Evolutionary conservation across 2,113 vertebrate species (phyloP).

Genomic region (Thinocorus orbignyianus): DNA sequence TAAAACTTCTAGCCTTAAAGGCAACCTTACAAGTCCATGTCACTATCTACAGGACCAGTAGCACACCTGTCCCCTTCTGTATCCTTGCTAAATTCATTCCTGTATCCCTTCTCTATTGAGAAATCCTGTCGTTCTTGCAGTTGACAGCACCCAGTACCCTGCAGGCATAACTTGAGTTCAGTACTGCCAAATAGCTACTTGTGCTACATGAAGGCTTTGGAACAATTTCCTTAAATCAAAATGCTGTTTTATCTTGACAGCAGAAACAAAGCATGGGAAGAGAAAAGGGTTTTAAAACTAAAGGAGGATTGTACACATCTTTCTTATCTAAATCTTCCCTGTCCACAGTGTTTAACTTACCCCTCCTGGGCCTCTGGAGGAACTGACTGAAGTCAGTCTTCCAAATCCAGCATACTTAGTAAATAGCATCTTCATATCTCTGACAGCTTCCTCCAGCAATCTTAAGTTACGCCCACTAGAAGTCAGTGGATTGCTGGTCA

Average conservation of each 20-base stretch:
- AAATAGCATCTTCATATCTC: not conserved
- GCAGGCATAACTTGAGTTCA: conserved; percentile 12
- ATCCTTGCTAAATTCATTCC: not conserved
- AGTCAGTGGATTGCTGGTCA: not conserved
- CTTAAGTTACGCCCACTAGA: fast-evolving
- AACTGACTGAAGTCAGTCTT: not conserved
- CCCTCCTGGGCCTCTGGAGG: not conserved
- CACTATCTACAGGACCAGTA: not conserved
- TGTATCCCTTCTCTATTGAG: not conserved
- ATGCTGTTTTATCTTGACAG: conserved; percentile 14
- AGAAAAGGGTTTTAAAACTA: conserved; percentile 25
- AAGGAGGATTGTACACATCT: not conserved
- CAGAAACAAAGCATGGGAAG: not conserved
- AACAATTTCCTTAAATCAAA: not conserved
- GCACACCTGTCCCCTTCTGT: not conserved
- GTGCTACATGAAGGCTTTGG: conserved; percentile 10
- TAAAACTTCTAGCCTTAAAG: not conserved
- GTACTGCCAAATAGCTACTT: not conserved
- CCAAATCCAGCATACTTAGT: not conserved
- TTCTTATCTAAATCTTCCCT: conserved; percentile 21
- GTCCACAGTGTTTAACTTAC: not conserved
- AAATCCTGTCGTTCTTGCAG: not conserved
- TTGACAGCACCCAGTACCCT: not conserved
- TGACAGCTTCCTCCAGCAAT: not conserved
- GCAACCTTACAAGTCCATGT: not conserved